Conservation (phyloP, 2,113 vertebrate species). For the Crotalus tigris region DNA sequence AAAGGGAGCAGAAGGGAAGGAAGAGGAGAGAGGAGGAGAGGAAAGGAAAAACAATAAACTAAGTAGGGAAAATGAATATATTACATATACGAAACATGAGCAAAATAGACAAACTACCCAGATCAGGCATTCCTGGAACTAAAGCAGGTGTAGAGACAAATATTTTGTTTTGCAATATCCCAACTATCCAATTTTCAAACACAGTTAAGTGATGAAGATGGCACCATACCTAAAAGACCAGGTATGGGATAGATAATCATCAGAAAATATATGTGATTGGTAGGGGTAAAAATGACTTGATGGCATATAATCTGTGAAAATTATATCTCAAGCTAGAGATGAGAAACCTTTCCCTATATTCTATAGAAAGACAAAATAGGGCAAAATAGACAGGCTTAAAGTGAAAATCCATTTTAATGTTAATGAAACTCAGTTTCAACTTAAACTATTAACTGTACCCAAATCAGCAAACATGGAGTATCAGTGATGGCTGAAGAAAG, state of each 20-base stretch:
- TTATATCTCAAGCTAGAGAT: background rate
- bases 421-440: background rate
- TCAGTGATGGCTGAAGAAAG: background rate
- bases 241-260: background rate
- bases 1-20: background rate
- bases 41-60: background rate
- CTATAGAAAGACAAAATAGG: background rate
- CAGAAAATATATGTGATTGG: background rate
- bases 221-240: background rate
- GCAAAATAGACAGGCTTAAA: background rate
- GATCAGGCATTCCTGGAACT: background rate
- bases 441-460: background rate
- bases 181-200: background rate
- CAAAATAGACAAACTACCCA: background rate
- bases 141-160: background rate
- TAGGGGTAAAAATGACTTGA: background rate
- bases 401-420: background rate
- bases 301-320: background rate
- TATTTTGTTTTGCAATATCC: background rate
- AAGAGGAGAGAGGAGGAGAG: background rate
- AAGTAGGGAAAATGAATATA: background rate
- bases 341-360: background rate
- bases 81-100: background rate
- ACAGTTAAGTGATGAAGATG: background rate
- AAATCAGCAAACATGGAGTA: background rate